Evolutionary conservation across 2,113 vertebrate genomes (phyloP), one percentile per base, ranked within the genome.

Genomic region (Odocoileus hemionus): DNA sequence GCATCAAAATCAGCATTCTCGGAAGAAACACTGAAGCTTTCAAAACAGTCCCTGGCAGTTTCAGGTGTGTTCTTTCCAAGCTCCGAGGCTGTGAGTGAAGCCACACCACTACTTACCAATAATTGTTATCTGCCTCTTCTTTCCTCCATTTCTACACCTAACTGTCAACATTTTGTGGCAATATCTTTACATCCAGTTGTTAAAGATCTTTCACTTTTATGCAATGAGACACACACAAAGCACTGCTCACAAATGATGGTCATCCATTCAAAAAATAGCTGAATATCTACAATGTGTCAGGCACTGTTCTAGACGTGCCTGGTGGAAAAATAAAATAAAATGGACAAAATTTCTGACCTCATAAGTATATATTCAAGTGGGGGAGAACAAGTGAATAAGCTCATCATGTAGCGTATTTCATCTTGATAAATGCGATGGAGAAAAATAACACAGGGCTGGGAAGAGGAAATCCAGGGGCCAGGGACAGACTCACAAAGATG

Each of bases 1-100:
- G 54, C 64, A 95, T 64, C 15, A 80, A 91, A 95, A 94, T 94
- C 78, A 92, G 64, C 57, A 94, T 79, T 95, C 87, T 79, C 25
- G 64, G 58, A 95, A 96, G 82, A 96, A 95, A 94, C 26, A 43
- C 26, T 54, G 25, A 83, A 78, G 92, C 12, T 93, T 88, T 47
- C 84, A 54, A 74, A 94, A 64, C 6, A 86, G 36, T 43, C 64
- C 58, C 21, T 43, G 13, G 2, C 43, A 52, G 57, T 21, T 86
- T 94, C 57, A 52, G 28, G 10, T 33, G 50, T 60, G 43, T 85
- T 60, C 26, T 91, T 90, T 89, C 28, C 61, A 30, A 94, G 26
- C 50, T 80, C 79, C n/a, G 64, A 86, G 5, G 64, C 28, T 88
- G 16, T 3, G 23, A 92, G n/a, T 74, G 50, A 96, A 98, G 45